These are phyloP conservation scores for Chromobotia macracanthus DNA, from an alignment of 2,797 vertebrate species.

Conservation along the genomic window DNA sequence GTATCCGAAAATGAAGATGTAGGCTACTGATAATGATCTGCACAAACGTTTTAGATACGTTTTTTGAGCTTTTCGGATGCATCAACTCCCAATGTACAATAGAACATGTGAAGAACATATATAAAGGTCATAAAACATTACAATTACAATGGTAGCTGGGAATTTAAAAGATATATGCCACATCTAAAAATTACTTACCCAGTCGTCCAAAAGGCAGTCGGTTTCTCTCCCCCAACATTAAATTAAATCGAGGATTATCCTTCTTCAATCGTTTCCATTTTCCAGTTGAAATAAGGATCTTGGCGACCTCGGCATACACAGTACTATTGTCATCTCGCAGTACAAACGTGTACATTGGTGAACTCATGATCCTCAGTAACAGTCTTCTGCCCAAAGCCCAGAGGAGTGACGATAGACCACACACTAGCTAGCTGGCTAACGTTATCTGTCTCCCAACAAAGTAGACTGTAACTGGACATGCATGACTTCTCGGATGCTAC, in stretches of 20 bases:
- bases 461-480: conserved; percentile 21
- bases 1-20: too few species aligned
- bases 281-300: conserved; percentile 86
- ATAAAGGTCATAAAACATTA: too few species aligned
- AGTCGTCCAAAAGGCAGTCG: conserved; percentile 91
- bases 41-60: too few species aligned
- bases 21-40: too few species aligned
- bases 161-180: background rate
- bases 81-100: too few species aligned
- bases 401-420: conserved; percentile 12
- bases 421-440: conserved; percentile 47
- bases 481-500: conserved; percentile 40
- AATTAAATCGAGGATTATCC: conserved; percentile 93
- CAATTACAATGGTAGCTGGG: too few species aligned
- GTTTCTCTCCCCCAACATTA: conserved; percentile 95
- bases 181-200: conserved; percentile 71
- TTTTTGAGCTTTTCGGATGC: too few species aligned
- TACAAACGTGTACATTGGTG: conserved; percentile 90
- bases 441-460: conserved; percentile 57
- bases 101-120: too few species aligned
- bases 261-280: conserved; percentile 90
- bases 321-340: conserved; percentile 92
- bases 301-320: conserved; percentile 91
- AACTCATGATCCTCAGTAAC: conserved; percentile 60
- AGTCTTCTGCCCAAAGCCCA: background rate